Conservation (phyloP, 1,140 invertebrate species). For the Tenebrio molitor region DNA sequence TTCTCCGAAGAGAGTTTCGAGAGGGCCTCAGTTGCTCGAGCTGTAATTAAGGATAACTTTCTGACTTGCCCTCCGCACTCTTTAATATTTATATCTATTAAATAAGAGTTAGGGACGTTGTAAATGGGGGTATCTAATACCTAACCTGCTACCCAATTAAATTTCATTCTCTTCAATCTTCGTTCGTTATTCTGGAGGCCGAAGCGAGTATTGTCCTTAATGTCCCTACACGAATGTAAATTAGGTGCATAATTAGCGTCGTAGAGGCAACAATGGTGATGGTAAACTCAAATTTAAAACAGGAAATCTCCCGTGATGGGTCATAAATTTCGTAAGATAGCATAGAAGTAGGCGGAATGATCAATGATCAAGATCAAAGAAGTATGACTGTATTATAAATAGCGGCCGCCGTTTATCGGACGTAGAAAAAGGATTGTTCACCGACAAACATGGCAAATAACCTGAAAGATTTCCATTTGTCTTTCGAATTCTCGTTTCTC, state of each 20-base stretch:
- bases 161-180: slow-evolving; percentile 29
- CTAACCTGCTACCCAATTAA: slow-evolving; percentile 5
- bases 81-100: slow-evolving; percentile 25
- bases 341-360: not conserved
- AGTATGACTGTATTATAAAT: not conserved
- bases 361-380: slow-evolving; percentile 3
- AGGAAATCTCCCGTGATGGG: slow-evolving; percentile 9
- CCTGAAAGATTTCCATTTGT: too few relatives aligned
- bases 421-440: not conserved
- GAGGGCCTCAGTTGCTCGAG: too few relatives aligned
- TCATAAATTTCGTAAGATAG: slow-evolving; percentile 5
- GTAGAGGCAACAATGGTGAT: not conserved
- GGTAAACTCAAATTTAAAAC: not conserved
- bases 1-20: too few relatives aligned
- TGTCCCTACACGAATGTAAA: not conserved
- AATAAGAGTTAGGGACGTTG: not conserved
- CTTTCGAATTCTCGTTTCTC: too few relatives aligned
- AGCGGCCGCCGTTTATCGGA: not conserved
- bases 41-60: too few relatives aligned
- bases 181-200: slow-evolving; percentile 6
- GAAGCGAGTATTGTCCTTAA: not conserved
- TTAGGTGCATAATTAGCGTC: slow-evolving; percentile 1
- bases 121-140: slow-evolving; percentile 12
- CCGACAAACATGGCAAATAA: not conserved
- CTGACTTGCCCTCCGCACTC: not conserved